Conservation (phyloP, 2,888 invertebrate species). For the Reticulitermes lucifugus region DNA sequence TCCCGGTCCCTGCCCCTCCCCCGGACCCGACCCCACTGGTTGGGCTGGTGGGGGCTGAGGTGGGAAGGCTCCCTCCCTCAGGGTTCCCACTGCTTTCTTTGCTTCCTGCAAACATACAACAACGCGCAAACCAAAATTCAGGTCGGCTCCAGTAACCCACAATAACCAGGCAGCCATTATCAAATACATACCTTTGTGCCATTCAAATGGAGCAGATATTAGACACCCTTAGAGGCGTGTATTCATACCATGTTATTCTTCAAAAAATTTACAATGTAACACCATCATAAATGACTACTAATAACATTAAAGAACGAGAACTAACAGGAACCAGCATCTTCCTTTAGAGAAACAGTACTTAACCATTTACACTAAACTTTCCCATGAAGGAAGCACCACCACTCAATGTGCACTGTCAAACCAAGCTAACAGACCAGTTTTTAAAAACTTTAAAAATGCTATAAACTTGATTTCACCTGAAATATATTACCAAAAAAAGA, state of each 20-base stretch:
- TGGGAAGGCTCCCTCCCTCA: slow-evolving; percentile 78
- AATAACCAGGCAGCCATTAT: background rate
- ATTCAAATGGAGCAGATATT: slow-evolving; percentile 57
- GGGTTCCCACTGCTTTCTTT: slow-evolving; percentile 70
- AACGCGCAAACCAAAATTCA: slow-evolving; percentile 46
- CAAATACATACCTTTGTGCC: slow-evolving; percentile 40
- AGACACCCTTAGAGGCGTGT: background rate
- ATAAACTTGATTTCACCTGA: no score
- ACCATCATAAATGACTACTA: no score
- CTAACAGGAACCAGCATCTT: background rate
- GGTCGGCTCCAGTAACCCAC: slow-evolving; percentile 2
- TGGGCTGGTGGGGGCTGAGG: slow-evolving; percentile 63
- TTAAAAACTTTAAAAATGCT: no score
- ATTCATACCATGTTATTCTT: no score
- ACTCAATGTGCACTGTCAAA: no score
- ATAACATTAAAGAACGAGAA: no score
- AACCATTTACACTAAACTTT: background rate
- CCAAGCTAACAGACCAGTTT: no score
- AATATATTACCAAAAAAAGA: no score
- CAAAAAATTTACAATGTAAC: no score
- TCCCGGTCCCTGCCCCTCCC: slow-evolving; percentile 52
- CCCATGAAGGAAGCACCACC: background rate
- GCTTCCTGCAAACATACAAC: slow-evolving; percentile 70
- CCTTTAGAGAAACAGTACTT: background rate
- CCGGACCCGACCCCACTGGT: slow-evolving; percentile 56